Evolutionary conservation across 2,888 invertebrate species (phyloP), one percentile per base, ranked within the genome.

Genomic region (Saturnia pavonia): DNA sequence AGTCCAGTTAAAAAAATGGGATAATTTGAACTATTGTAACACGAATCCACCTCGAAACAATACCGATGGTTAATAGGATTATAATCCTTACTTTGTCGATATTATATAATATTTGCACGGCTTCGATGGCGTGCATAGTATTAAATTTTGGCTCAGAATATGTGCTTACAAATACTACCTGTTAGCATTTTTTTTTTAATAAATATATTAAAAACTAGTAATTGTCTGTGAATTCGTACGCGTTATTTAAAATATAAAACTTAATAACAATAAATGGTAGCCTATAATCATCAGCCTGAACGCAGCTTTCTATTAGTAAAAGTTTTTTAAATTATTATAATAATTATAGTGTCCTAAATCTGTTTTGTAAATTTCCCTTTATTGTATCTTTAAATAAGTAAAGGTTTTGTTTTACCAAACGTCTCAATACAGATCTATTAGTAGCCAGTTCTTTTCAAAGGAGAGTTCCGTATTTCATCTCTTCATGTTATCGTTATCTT

Each of bases 1-100:
- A 87, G 89, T 86, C 88, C 88, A 85, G 89, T 87, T 84, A 84
- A 88, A 90, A 87, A 88, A 85, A 82, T 74, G 70, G 63, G 16
- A 48, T 48, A 16, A 19, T 69, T 11, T 0, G 8, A 48, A 67
- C 67, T 45, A 67, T 67, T 16, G 43, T 45, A n/a, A 67, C 27
- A 40, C 65, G 65, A 34, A 40, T 40, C 1, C 40, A 65, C n/a
- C 11, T 65, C 65, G 65, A 40, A 65, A 40, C 65, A n/a, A n/a
- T 40, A 34, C 2, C 40, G 40, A 4, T 8, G 40, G 9, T n/a
- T 3, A 40, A 65, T 40, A 9, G 19, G 40, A 8, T 65, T 11
- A 65, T 34, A 34, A 34, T 34, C 34, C 34, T 6, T 34, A 34
- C 34, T 34, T 34, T 34, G 2, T 34, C 34, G 34, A 34, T 4